Base-by-base conservation (phyloP, 2,113 vertebrate species). In the Calyptommatus sinebrachiatus region DNA sequence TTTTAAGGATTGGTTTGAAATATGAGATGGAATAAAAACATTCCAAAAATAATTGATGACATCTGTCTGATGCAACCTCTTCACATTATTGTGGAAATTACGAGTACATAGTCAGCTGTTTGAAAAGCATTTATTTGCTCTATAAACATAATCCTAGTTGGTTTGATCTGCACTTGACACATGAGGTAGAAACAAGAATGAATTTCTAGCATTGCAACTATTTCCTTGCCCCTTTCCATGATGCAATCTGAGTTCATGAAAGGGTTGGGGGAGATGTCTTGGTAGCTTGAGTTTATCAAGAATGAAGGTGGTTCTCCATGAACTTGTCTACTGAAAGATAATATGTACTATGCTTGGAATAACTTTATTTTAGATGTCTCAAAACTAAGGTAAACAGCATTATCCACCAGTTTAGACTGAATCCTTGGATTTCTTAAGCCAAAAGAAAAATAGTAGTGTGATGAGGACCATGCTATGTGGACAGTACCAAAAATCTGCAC, bases 1-100 rank as follows among this genome's bases (percentile, higher is more conserved):
- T 48, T 67, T 70, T 71, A 81, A 79, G 20, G n/a, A 70, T 73
- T 68, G 87, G 66, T n/a, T 41, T 45, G 26, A 61, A 68, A 48
- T 29, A 78, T 66, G 6, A 75, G 7, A 7, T 61, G 67, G 20
- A 29, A 24, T 67, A 50, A 85, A 60, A 85, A 61, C 8, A 76
- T 76, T 81, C 53, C 71, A 72, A 53, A 71, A 71, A 76, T 31
- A 76, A 24, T 16, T 22, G 29, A 22, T 82, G 60, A 71, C 48
- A 65, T 22, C 46, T 77, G 41, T 28, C 22, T 31, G 21, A 31
- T 35, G 16, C 18, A 68, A 24, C 22, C 11, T 63, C 65, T 65
- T 50, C 48, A 50, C 26, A 50, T 79, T 71, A 63, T 63, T 72
- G 20, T 26, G 9, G 20, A 26, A 53, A 45, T 69, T 50, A 71